Evolutionary conservation across 2,888 invertebrate genomes (phyloP), one percentile per base, ranked within the genome.

Genomic region (Sialis lutaria): DNA sequence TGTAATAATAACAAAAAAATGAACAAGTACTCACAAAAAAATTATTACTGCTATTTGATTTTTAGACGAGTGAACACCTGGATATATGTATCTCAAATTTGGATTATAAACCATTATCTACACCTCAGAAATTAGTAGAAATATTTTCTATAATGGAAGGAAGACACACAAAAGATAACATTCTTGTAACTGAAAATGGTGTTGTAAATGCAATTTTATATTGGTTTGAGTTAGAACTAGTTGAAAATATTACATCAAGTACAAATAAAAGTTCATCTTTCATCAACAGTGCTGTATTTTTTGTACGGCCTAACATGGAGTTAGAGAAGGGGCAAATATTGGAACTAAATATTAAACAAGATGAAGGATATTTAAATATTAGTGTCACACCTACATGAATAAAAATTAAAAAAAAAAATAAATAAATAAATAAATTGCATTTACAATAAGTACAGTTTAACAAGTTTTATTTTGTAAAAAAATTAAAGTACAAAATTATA

Each of bases 141-240:
- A 60, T 65, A 1, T 47, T 55, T 12, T 47, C 37, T 10, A 37
- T n/a, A 7, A 37, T 6, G 12, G 12, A 37, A 10, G 12, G 7
- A 37, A 37, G 7, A 37, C 7, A 37, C 7, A 37, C n/a, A 43
- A 43, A 5, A 32, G 31, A n/a, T n/a, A 33, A 6, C 4, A 10
- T n/a, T 7, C n/a, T 10, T 6, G 56, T 72, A 9, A 58, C 55
- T 9, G 59, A 59, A 40, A 59, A 59, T 48, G 74, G 74, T 1
- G 48, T 56, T 40, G 63, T 67, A 0, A 72, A 71, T 60, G 72
- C 68, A 4, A 61, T 76, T 48, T 58, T 74, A 13, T 72, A 72
- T 53, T 76, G 75, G 73, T 76, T 68, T 52, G 61, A 62, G n/a
- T 61, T 74, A 42, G 64, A 69, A 50, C 55, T 70, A 22, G 61